These are phyloP conservation scores for Megaceryle torquata DNA, from an alignment of 2,113 vertebrate genomes.

Conservation along the genomic window DNA sequence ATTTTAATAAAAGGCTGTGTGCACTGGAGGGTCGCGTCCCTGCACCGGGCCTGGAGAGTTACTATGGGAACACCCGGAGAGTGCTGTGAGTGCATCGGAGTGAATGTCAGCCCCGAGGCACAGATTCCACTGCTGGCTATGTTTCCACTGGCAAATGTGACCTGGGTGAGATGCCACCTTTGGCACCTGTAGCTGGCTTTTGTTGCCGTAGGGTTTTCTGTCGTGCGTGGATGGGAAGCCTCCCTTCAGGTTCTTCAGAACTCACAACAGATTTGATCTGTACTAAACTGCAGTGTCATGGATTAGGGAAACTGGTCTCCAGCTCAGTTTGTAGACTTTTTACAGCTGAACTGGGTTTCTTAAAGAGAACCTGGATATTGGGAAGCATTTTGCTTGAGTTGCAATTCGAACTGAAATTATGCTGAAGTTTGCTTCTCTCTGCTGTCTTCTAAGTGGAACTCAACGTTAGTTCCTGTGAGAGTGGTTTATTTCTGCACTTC, in stretches of 20 bases:
- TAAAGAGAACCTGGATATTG: background rate
- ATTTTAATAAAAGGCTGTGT: slow-evolving; percentile 13
- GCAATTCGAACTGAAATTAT: background rate
- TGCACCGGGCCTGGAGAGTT: background rate
- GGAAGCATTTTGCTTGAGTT: background rate
- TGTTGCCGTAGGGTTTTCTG: background rate
- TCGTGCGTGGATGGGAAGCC: background rate
- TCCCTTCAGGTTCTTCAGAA: background rate
- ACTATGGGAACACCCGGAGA: background rate
- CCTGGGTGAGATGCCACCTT: background rate
- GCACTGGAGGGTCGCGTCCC: background rate
- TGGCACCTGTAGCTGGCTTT: accelerated
- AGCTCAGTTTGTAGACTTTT: background rate
- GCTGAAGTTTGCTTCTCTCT: background rate
- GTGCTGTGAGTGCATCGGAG: background rate
- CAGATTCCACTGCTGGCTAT: background rate
- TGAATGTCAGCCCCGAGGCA: background rate
- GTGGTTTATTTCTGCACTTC: background rate
- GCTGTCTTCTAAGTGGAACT: background rate
- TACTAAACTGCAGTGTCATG: background rate
- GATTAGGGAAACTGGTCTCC: background rate
- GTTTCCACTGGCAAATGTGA: accelerated
- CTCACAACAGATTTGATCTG: accelerated
- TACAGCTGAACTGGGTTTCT: background rate
- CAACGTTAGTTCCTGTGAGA: background rate